Conservation (phyloP, 2,113 vertebrate species). For the Laticauda laticaudata region DNA sequence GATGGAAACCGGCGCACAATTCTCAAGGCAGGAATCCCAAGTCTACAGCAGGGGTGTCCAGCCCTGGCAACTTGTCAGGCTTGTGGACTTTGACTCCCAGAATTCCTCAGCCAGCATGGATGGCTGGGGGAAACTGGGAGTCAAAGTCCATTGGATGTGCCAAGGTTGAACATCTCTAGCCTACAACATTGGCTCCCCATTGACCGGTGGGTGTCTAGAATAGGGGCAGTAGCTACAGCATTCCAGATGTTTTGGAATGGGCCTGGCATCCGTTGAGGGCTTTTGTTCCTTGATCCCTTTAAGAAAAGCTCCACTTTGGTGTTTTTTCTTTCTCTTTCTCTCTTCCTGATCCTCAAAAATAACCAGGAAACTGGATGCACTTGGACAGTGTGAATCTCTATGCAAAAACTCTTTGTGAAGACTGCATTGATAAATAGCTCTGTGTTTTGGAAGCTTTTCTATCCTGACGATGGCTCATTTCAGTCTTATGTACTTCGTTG, state of each 20-base stretch:
- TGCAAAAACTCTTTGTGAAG: conserved; percentile 54
- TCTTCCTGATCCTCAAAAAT: background rate
- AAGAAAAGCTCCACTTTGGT: background rate
- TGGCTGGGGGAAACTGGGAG: background rate
- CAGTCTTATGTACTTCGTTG: background rate
- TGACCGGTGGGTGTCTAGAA: background rate
- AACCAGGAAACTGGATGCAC: background rate
- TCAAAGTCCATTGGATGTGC: background rate
- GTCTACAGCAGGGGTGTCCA: background rate
- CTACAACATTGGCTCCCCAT: background rate
- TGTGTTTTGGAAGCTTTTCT: background rate
- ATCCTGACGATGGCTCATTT: background rate
- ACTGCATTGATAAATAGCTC: conserved; percentile 26
- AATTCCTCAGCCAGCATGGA: background rate
- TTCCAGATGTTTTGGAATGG: too few relatives aligned
- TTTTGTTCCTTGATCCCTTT: too few relatives aligned
- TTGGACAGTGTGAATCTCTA: conserved; percentile 55
- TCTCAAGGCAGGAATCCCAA: background rate
- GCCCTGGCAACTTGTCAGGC: background rate
- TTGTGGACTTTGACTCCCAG: background rate
- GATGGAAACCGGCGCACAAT: background rate
- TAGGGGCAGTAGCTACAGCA: too few relatives aligned
- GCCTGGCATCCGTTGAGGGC: background rate
- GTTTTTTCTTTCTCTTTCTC: background rate
- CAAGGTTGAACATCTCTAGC: background rate